These are phyloP conservation scores for Sarcoramphus papa DNA, from an alignment of 2,797 vertebrate species.

Conservation along the genomic window DNA sequence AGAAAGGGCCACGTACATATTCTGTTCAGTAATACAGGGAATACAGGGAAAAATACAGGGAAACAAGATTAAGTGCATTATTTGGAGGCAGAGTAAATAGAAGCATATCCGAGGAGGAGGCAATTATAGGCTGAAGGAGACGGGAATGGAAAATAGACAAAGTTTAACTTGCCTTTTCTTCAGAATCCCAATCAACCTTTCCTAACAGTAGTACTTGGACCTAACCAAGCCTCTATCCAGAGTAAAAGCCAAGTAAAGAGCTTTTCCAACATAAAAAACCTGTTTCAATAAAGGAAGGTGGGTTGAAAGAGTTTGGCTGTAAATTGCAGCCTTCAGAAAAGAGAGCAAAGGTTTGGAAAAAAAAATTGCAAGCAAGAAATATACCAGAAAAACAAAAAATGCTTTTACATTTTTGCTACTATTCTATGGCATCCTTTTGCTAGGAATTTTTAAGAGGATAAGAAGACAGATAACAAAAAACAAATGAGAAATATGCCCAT, in stretches of 20 bases:
- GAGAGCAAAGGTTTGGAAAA: background rate
- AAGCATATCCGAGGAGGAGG: background rate
- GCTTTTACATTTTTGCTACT: background rate
- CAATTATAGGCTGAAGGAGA: background rate
- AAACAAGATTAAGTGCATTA: background rate
- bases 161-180: background rate
- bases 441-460: background rate
- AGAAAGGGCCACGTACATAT: background rate
- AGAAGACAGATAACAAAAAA: background rate
- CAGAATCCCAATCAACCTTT: background rate
- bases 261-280: background rate
- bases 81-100: background rate
- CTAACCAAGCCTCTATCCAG: background rate
- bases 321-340: background rate
- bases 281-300: background rate
- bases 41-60: background rate
- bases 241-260: background rate
- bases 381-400: background rate
- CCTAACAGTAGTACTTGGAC: background rate
- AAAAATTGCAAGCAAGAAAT: background rate
- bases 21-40: background rate
- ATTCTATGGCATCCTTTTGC: background rate
- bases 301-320: background rate
- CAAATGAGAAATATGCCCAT: background rate
- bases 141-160: background rate